A percentile compares a stretch with the other conserved stretches of the same genome.
phyloP scores from a whole-genome alignment of 1,140 invertebrate genomes.

The Atta colombica region DNA sequence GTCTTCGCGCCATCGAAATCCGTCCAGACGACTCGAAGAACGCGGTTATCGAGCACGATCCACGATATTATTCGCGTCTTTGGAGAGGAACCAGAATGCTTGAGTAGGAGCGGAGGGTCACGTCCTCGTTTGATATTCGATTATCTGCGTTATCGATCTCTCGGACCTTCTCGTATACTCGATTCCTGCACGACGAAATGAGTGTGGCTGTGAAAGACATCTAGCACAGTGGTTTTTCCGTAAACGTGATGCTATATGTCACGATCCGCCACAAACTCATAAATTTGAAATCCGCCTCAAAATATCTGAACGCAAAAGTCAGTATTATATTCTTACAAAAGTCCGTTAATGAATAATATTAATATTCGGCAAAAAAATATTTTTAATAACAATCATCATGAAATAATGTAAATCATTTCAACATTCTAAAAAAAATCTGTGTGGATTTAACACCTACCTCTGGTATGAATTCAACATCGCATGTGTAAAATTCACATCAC shows the following conservation, averaged over 20 bases:
- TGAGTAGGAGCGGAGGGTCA: neutral
- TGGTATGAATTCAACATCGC: too few species aligned
- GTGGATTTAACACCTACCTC: too few species aligned
- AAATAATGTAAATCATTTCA: neutral
- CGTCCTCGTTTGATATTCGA: constrained; percentile 15
- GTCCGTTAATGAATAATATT: neutral
- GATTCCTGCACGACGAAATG: constrained; percentile 38
- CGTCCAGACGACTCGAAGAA: constrained; percentile 18
- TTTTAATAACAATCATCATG: neutral
- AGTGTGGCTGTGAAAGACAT: constrained; percentile 21
- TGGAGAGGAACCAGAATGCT: constrained; percentile 26
- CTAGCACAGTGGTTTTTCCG: neutral
- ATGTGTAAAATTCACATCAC: too few species aligned
- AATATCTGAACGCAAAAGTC: neutral
- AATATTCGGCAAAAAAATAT: neutral
- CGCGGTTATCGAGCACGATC: constrained; percentile 47
- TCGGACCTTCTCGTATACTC: constrained; percentile 21
- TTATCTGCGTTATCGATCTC: constrained; percentile 41
- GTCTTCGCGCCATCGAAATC: constrained; percentile 40
- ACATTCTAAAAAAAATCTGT: too few species aligned
- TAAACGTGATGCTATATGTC: neutral
- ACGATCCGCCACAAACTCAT: neutral
- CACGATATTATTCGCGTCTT: constrained; percentile 51
- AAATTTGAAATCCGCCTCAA: neutral
- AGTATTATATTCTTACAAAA: neutral